Conservation (phyloP, 2,797 vertebrate species). For the Melanogrammus aeglefinus region DNA sequence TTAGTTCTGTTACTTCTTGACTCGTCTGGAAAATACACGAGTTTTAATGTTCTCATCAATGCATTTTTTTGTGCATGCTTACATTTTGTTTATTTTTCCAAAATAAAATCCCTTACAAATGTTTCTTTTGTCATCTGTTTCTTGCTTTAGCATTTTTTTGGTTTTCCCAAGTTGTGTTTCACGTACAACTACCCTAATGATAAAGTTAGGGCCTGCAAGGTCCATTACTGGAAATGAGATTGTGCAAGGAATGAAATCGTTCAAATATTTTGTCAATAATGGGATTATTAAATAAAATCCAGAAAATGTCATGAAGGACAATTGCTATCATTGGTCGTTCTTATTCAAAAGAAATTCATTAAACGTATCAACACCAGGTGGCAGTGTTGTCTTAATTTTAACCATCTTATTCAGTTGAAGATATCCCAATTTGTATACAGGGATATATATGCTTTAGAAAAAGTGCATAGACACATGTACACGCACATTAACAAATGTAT, state of each 20-base stretch:
- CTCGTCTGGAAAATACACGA: slow-evolving; percentile 15
- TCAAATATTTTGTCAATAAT: background rate
- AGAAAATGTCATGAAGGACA: background rate
- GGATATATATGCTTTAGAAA: no score
- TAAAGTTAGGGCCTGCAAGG: no score
- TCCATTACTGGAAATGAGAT: no score
- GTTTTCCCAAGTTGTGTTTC: background rate
- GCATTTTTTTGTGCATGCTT: slow-evolving; percentile 22
- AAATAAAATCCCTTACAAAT: slow-evolving; percentile 36
- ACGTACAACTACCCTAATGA: background rate
- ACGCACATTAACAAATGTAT: no score
- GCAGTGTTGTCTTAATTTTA: slow-evolving; percentile 24
- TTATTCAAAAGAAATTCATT: background rate
- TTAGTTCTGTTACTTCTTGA: background rate
- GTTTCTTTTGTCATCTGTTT: background rate
- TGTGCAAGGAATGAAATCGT: no score
- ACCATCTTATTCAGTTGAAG: background rate
- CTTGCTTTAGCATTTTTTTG: background rate
- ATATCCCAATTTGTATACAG: no score
- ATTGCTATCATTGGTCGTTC: no score
- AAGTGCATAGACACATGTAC: background rate
- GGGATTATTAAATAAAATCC: background rate
- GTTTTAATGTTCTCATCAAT: slow-evolving; percentile 23
- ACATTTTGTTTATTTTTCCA: slow-evolving; percentile 42
- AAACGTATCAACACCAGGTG: slow-evolving; percentile 26